These are phyloP conservation scores for Bos indicus DNA, from an alignment of 2,113 vertebrate genomes.

Conservation along the genomic window DNA sequence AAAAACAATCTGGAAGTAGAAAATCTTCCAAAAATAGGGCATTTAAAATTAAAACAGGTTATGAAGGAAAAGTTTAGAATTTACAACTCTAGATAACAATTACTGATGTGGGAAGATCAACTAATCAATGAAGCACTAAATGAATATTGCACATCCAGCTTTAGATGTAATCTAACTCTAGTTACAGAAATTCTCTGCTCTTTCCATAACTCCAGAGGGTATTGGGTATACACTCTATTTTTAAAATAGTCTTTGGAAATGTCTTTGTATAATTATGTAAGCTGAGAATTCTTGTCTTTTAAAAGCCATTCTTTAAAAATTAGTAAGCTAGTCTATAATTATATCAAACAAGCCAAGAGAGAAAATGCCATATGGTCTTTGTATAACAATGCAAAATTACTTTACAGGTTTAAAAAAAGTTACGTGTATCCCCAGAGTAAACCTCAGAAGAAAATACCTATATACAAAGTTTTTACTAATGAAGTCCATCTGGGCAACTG, in stretches of 20 bases:
- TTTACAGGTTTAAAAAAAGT: conserved; percentile 8
- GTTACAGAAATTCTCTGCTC: not conserved
- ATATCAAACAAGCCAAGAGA: conserved; percentile 17
- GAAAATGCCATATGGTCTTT: conserved; percentile 1
- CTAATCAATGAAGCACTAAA: not conserved
- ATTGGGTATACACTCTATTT: not conserved
- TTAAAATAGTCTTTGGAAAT: conserved; percentile 26
- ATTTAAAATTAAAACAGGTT: conserved; percentile 1
- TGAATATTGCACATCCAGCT: not conserved
- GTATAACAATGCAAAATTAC: conserved; percentile 24
- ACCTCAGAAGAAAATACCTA: conserved; percentile 84
- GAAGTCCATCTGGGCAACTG: conserved; percentile 93
- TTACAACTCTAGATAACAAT: not conserved
- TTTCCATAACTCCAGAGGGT: not conserved
- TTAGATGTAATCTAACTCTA: not conserved
- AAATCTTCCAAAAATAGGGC: not conserved
- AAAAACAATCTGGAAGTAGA: not conserved
- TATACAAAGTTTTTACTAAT: conserved; percentile 96
- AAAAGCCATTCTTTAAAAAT: conserved; percentile 44
- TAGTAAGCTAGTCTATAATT: not conserved
- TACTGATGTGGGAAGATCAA: not conserved
- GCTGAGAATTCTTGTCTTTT: conserved; percentile 42
- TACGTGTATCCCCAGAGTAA: conserved; percentile 46
- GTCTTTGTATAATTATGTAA: conserved; percentile 16
- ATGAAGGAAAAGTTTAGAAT: not conserved